These are phyloP conservation scores for Cavia porcellus DNA, from an alignment of 2,113 vertebrate species.

Conservation along the genomic window DNA sequence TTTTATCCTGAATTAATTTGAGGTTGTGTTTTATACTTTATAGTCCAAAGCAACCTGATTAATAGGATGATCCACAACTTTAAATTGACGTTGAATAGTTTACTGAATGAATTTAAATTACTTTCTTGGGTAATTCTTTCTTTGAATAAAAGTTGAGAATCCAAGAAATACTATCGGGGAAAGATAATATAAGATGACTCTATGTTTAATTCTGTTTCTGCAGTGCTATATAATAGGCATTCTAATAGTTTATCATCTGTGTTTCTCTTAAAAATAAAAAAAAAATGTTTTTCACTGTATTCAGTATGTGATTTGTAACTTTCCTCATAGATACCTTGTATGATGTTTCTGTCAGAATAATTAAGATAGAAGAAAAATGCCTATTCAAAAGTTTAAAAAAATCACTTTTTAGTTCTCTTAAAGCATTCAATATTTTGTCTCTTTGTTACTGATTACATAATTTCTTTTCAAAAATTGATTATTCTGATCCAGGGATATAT, in stretches of 20 bases:
- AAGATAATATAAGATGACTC: neutral
- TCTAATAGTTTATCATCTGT: neutral
- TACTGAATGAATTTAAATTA: neutral
- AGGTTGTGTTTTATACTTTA: neutral
- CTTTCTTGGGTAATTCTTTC: neutral
- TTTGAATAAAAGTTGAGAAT: neutral
- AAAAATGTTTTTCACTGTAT: neutral
- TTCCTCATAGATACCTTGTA: neutral
- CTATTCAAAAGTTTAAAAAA: conserved; percentile 1
- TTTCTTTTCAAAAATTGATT: conserved; percentile 50
- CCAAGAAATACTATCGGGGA: neutral
- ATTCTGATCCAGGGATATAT: neutral
- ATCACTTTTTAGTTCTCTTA: neutral
- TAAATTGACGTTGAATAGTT: neutral
- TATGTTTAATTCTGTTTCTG: neutral
- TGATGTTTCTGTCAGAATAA: neutral
- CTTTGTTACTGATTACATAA: conserved; percentile 35
- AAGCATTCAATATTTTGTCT: neutral
- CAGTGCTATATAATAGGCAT: neutral
- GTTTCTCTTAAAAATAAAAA: conserved; percentile 11
- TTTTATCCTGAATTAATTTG: conserved; percentile 8
- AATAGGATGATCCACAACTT: neutral
- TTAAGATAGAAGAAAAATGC: neutral
- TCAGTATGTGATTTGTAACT: neutral
- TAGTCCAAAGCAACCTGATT: neutral